These are phyloP conservation scores for Nerophis ophidion DNA, from an alignment of 2,113 vertebrate genomes.

Conservation along the genomic window DNA sequence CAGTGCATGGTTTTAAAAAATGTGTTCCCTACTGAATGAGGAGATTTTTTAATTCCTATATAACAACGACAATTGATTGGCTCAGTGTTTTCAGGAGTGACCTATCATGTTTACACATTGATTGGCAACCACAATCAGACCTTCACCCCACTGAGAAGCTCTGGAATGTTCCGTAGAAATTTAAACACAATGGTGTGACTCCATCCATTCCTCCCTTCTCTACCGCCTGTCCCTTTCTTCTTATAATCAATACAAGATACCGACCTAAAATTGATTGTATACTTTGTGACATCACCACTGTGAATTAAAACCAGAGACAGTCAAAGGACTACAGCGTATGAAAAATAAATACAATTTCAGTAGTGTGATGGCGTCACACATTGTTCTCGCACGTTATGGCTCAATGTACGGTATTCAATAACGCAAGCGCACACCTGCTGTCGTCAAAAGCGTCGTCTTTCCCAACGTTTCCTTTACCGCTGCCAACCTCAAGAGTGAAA, in stretches of 20 bases:
- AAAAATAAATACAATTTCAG: no score
- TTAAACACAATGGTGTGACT: background rate
- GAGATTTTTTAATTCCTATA: background rate
- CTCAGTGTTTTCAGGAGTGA: background rate
- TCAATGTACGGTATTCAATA: conserved; percentile 20
- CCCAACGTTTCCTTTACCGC: conserved; percentile 19
- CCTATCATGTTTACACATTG: background rate
- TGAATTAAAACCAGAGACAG: background rate
- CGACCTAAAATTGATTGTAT: background rate
- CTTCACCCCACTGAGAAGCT: background rate
- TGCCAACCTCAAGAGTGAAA: conserved; percentile 18
- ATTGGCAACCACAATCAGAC: background rate
- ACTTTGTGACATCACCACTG: background rate
- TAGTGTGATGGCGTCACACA: no score
- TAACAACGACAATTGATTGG: background rate
- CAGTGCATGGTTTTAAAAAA: no score
- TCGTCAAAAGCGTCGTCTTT: conserved; percentile 43
- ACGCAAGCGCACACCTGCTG: conserved; percentile 5
- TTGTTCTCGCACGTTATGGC: background rate
- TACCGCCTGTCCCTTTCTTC: no score
- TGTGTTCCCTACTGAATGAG: no score
- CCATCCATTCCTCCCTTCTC: background rate
- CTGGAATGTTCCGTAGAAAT: background rate
- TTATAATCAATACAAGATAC: background rate
- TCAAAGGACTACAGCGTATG: no score